A percentile compares a stretch with the other conserved stretches of the same genome.
phyloP scores from a whole-genome alignment of 2,888 invertebrate genomes.

The Rapana venosa region DNA sequence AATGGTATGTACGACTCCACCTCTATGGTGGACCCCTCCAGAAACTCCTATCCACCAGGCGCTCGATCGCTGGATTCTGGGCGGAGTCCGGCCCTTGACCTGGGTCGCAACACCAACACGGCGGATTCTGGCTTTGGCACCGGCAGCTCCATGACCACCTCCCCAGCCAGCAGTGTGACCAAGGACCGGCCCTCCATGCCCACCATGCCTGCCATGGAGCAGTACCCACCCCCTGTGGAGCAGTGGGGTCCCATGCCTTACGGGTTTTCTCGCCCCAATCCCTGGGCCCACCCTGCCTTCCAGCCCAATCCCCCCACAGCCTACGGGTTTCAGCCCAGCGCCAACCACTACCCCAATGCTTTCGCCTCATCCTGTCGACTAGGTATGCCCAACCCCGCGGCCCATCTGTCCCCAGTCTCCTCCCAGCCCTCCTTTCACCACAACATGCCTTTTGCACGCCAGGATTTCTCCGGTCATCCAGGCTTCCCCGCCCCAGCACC shows the following conservation, averaged over 20 bases:
- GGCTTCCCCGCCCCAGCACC: constrained; percentile 51
- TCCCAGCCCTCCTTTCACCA: constrained; percentile 51
- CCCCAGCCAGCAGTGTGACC: constrained; percentile 40
- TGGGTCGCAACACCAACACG: constrained; percentile 38
- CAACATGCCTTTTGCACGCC: constrained; percentile 47
- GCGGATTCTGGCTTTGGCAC: constrained; percentile 45
- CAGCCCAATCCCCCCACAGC: constrained; percentile 44
- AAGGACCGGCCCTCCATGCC: constrained; percentile 10
- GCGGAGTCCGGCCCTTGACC: constrained; percentile 35
- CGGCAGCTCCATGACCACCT: constrained; percentile 42
- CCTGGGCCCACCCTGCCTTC: constrained; percentile 46
- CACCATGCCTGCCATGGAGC: constrained; percentile 45
- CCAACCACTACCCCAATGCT: constrained; percentile 42
- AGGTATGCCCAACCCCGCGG: constrained; percentile 44
- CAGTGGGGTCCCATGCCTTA: constrained; percentile 50
- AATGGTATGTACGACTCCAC: constrained; percentile 44
- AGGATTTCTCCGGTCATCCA: constrained; percentile 48
- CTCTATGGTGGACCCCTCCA: constrained; percentile 21
- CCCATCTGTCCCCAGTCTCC: constrained; percentile 37
- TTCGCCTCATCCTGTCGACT: constrained; percentile 49
- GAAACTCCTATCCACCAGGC: constrained; percentile 18
- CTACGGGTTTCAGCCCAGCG: constrained; percentile 48
- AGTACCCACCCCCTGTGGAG: constrained; percentile 47
- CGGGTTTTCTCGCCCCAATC: constrained; percentile 43
- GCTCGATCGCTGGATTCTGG: constrained; percentile 24